Evolutionary conservation across 1,140 invertebrate species (phyloP), one percentile per base, ranked within the genome.

Genomic region (Pemphigus obesinymphae): DNA sequence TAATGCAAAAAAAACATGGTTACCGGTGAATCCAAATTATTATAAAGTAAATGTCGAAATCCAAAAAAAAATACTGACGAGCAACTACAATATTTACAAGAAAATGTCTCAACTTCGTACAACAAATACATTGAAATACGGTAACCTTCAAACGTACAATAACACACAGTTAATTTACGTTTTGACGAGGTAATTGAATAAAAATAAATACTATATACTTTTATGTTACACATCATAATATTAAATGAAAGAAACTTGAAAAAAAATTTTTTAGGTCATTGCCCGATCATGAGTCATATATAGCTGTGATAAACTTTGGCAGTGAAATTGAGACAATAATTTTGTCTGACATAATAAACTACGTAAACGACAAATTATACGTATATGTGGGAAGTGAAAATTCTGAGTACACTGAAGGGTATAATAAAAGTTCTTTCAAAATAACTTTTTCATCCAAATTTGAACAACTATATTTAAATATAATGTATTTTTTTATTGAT

Each of bases 11-110:
- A 88, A 85, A 2, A 90, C 92, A 0, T 95, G 93, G 92, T 85
- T 95, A 23, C 93, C 93, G 4, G 86, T 92, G 0, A 88, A 89
- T 83, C 83, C 87, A 1, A 87, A 90, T 83, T 92, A 90, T 83
- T 75, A 83, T 17, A 84, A 84, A 0, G 83, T 87, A 31, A 92
- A 91, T 84, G 89, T 90, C 0, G 84, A 88, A 45, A 2, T 48
- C 1, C 81, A 83, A 15, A 43, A 80, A 66, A 43, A 83, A 13
- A 17, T 23, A 7, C 31, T 43, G 4, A 70, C 8, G 0, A 83
- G 75, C 26, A 37, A 50, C 37, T 73, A 58, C 4, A 83, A 83
- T 11, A 20, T 83, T 37, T 83, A 68, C 34, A 83, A 82, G 63
- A 55, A 70, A 26, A 50, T 83, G 37, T 29, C 50, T 13, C 13